Evolutionary conservation across 2,888 invertebrate species (phyloP), one percentile per base, ranked within the genome.

Genomic region (Eretmocerus hayati): DNA sequence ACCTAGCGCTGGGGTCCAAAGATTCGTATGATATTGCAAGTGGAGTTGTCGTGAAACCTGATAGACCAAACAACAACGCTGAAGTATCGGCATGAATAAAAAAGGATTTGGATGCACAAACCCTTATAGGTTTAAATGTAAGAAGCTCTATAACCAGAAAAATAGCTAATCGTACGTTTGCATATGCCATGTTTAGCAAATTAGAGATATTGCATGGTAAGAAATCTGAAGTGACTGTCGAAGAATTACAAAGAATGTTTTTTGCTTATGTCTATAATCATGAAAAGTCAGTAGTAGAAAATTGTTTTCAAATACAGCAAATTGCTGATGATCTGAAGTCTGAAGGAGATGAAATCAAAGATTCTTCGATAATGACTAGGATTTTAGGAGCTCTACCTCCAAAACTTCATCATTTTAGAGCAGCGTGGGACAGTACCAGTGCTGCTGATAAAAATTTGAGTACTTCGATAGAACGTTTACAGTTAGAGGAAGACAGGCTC

Each of bases 121-220:
- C 56, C 4, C 48, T 59, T 5, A 61, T 60, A 45, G 60, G 59
- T 2, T 16, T 60, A 15, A 62, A 60, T 52, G 57, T 60, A 22
- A 56, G 50, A 38, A 50, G 56, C n/a, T 44, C 56, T 23, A 56
- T 61, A 45, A 56, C 59, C 5, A 54, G 36, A 20, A 59, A 59
- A 54, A 58, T 59, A 26, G 46, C 48, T 11, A 59, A 58, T 19
- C 60, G 59, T 50, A 51, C 49, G 30, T 38, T 57, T 0, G 51
- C 60, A 15, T 19, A 35, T 20, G 11, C 13, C 26, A 61, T 60
- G 59, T 32, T 60, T 1, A 21, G 44, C 5, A 59, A 59, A 36
- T 42, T 61, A 26, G 53, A 59, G 22, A 57, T 46, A 5, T 15
- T 58, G 4, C 57, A 57, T 40, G 57, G 52, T 3, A 59, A 54